These are phyloP conservation scores for Pipra filicauda DNA, from an alignment of 2,113 vertebrate species.

Conservation along the genomic window DNA sequence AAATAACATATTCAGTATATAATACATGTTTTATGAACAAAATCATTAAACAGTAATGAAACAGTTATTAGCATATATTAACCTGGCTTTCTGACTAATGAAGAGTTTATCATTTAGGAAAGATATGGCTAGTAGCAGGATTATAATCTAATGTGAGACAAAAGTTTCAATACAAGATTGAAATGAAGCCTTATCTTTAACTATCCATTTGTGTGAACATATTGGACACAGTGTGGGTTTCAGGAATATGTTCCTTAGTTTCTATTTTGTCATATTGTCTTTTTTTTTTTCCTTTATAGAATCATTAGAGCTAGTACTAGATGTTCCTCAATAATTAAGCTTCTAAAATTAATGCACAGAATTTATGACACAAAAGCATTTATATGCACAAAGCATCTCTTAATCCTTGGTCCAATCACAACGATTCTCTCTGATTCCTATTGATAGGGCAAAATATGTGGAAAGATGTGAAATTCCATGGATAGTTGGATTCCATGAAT, in stretches of 20 bases:
- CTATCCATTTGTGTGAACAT: background rate
- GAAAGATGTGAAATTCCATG: background rate
- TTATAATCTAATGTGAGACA: background rate
- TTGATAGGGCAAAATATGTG: background rate
- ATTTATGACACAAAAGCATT: background rate
- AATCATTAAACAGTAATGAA: background rate
- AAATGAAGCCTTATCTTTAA: background rate
- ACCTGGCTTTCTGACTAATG: background rate
- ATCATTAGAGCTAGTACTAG: background rate
- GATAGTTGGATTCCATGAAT: too few species aligned
- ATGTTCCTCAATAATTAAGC: background rate
- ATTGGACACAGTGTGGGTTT: background rate
- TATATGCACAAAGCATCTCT: background rate
- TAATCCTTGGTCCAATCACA: background rate
- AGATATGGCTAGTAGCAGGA: background rate
- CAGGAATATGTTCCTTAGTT: background rate
- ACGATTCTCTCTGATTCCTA: background rate
- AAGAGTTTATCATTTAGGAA: background rate
- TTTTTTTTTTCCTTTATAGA: background rate
- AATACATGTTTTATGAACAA: background rate
- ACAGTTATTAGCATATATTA: background rate
- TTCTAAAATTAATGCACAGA: background rate
- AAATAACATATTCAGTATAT: background rate
- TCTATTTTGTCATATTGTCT: background rate
- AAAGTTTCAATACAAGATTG: background rate